Conservation (phyloP, 2,797 vertebrate species). For the Liasis olivaceus region DNA sequence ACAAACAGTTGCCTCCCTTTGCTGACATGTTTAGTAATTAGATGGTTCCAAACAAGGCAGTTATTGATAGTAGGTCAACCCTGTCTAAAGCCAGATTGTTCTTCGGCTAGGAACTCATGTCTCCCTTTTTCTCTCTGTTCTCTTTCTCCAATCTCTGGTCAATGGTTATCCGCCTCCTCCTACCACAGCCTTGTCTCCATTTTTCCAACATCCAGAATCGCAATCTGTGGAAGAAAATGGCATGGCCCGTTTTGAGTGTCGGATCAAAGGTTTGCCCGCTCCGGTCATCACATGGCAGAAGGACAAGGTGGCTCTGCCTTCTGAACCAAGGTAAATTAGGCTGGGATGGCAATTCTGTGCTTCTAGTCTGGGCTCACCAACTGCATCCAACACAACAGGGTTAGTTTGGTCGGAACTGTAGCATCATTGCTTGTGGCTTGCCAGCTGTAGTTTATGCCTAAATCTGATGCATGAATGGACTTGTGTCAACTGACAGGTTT, state of each 20-base stretch:
- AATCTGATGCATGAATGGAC: background rate
- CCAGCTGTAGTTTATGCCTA: background rate
- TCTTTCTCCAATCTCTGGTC: background rate
- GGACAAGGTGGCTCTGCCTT: constrained; percentile 77
- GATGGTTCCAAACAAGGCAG: background rate
- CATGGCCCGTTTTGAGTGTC: constrained; percentile 89
- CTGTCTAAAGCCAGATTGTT: background rate
- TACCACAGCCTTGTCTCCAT: constrained; percentile 81
- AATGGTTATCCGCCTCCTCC: background rate
- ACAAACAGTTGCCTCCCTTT: too few species aligned
- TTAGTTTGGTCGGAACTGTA: background rate
- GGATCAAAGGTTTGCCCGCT: constrained; percentile 84
- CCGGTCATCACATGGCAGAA: constrained; percentile 93
- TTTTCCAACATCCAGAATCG: constrained; percentile 84
- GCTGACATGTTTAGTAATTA: too few species aligned
- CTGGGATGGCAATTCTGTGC: background rate
- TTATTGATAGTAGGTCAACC: background rate
- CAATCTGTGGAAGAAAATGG: constrained; percentile 83
- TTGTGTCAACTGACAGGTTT: background rate
- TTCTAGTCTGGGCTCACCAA: background rate
- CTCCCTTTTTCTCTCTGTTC: constrained; percentile 5
- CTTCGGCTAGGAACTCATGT: background rate
- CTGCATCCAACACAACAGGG: background rate
- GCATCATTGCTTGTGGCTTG: background rate
- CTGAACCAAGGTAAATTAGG: constrained; percentile 80